Evolutionary conservation across 2,113 vertebrate genomes (phyloP).

Genomic region (Turnix velox): DNA sequence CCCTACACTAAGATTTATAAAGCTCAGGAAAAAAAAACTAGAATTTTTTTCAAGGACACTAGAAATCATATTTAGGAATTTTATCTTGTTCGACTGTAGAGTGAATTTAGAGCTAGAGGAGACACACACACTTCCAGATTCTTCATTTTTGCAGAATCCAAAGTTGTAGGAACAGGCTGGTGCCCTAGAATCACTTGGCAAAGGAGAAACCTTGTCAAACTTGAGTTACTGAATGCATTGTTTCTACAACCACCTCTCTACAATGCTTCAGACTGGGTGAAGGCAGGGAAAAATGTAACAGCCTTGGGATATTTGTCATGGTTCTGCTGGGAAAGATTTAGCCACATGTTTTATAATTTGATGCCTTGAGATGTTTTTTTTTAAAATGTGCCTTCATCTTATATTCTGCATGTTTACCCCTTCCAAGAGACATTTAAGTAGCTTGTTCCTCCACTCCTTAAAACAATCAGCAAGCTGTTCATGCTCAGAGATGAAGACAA

Average conservation of each 20-base stretch:
- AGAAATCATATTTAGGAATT: background rate
- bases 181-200: background rate
- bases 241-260: background rate
- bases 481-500: background rate
- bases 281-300: background rate
- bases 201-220: background rate
- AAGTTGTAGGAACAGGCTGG: background rate
- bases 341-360: background rate
- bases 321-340: background rate
- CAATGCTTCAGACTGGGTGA: background rate
- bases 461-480: background rate
- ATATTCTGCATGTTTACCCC: background rate
- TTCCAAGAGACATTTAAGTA: background rate
- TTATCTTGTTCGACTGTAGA: background rate
- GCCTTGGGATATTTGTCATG: background rate
- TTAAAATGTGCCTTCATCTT: background rate
- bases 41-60: background rate
- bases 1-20: background rate
- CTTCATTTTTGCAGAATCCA: background rate
- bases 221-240: fast-evolving
- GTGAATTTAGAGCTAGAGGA: background rate
- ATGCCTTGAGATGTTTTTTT: background rate
- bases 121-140: background rate
- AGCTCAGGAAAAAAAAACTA: background rate
- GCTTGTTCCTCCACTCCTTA: background rate